A percentile compares a stretch with the other conserved stretches of the same genome.
These are phyloP conservation scores for Xenopus petersii DNA, from an alignment of 2,797 vertebrate genomes.

Conservation along the genomic window DNA sequence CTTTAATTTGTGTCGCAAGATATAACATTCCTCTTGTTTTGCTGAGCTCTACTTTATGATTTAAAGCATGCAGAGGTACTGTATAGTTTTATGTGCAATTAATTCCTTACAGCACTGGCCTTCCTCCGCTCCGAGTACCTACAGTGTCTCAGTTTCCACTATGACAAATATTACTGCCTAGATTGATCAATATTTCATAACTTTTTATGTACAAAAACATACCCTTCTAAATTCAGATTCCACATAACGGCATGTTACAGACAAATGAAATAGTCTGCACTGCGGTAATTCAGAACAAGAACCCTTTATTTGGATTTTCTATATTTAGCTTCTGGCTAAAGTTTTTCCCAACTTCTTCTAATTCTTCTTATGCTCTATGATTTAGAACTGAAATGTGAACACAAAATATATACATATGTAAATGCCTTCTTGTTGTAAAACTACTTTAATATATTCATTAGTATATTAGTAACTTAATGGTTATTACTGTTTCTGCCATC, in stretches of 20 bases:
- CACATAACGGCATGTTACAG: background rate
- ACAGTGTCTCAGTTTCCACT: constrained; percentile 32
- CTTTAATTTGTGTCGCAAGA: constrained; percentile 19
- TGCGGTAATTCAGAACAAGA: too few species aligned
- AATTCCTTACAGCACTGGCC: constrained; percentile 27
- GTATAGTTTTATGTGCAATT: constrained; percentile 41
- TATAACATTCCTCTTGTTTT: constrained; percentile 8
- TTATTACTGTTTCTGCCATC: too few species aligned
- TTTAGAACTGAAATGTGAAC: too few species aligned
- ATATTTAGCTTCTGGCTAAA: too few species aligned
- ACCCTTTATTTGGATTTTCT: too few species aligned
- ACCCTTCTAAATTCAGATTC: constrained; percentile 7
- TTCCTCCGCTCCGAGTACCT: constrained; percentile 24
- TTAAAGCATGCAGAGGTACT: constrained; percentile 10
- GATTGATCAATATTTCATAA: constrained; percentile 34
- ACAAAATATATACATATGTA: too few species aligned
- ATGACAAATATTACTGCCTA: constrained; percentile 11
- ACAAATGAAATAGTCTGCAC: background rate
- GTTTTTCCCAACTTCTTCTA: too few species aligned
- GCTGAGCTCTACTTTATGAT: constrained; percentile 21
- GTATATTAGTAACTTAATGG: too few species aligned
- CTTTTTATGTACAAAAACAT: constrained; percentile 29
- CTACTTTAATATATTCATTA: too few species aligned
- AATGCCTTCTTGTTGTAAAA: too few species aligned
- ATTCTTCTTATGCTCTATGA: too few species aligned